Base-by-base conservation (phyloP, 2,797 vertebrate species). In the Poeciliopsis turneri region DNA sequence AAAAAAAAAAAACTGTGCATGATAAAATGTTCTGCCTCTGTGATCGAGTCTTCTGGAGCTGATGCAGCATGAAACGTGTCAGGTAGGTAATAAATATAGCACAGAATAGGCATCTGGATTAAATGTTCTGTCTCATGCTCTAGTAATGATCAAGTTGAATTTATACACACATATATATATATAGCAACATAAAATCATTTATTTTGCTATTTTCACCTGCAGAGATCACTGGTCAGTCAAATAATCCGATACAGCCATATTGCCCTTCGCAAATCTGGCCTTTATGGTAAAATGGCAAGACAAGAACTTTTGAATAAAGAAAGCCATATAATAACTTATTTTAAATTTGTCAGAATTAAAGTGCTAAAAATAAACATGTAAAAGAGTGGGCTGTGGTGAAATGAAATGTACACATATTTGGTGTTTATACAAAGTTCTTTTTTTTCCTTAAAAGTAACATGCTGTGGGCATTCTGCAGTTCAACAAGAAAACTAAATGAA, bases 41-140 rank as follows among this genome's bases (percentile, higher is more conserved):
- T 85, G 89, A 78, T 72, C 78, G 76, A 86, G 79, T 82, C 79
- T 83, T 83, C 46, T 51, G 51, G 72, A 88, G 81, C 77, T 77
- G 76, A 72, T 64, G 73, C 81, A 83, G 69, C 41, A 30, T 81
- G 79, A 83, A 79, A 75, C 45, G 43, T 82, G 78, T 84, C 53
- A 78, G 61, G 71, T 77, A 82, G n/a, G 55, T 87, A 76, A 85
- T 84, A 83, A 84, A 87, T 46, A n/a, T 33, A 18, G 82, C 47
- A 80, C 78, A 51, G 57, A 10, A 76, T 69, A 74, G 75, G n/a
- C 70, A 23, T 6, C 72, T 70, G 79, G 12, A 79, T 46, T 47
- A 33, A 11, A 23, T 30, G 23, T 1, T 23, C 16, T 57, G 16
- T 76, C 4, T 73, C 15, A n/a, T 61, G 16, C 1, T 36, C 30